A percentile compares a stretch with the other conserved stretches of the same genome.
phyloP scores from a whole-genome alignment of 1,140 invertebrate genomes.

The Nasonia giraulti region DNA sequence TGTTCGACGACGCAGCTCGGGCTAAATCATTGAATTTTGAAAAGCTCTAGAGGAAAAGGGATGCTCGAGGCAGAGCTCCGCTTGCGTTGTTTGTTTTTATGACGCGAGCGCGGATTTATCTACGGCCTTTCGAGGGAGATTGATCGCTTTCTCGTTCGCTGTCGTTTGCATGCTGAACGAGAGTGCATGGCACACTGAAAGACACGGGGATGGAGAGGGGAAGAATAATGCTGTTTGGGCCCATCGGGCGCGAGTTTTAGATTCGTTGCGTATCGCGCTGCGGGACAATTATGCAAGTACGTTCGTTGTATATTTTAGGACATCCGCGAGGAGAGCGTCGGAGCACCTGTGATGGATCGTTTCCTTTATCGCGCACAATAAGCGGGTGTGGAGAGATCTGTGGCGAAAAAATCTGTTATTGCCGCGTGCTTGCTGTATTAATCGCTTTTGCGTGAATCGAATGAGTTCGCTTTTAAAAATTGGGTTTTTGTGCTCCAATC shows the following conservation, averaged over 20 bases:
- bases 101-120: conserved; percentile 15
- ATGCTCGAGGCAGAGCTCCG: not conserved
- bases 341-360: conserved; percentile 2
- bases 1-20: not conserved
- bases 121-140: not conserved
- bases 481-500: too few relatives aligned
- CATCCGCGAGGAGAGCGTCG: not conserved
- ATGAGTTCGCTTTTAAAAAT: too few relatives aligned
- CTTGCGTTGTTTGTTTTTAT: not conserved
- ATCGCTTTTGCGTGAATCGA: too few relatives aligned
- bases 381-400: too few relatives aligned
- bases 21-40: conserved; percentile 32
- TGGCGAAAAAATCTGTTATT: conserved; percentile 13
- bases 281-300: not conserved
- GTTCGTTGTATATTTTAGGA: conserved; percentile 17
- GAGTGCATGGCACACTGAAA: not conserved
- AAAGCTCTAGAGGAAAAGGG: conserved; percentile 1
- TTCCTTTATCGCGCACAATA: conserved; percentile 12
- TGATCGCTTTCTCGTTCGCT: conserved; percentile 3
- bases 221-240: not conserved
- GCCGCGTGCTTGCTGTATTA: too few relatives aligned
- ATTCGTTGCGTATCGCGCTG: not conserved
- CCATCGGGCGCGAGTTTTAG: not conserved
- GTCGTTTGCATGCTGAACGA: conserved; percentile 3
- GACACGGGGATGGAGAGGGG: not conserved